Percentiles rank a stretch among this genome's conserved stretches.
Evolutionary conservation across 2,888 invertebrate genomes (phyloP).

Genomic region (Digitonthophagus gazella): DNA sequence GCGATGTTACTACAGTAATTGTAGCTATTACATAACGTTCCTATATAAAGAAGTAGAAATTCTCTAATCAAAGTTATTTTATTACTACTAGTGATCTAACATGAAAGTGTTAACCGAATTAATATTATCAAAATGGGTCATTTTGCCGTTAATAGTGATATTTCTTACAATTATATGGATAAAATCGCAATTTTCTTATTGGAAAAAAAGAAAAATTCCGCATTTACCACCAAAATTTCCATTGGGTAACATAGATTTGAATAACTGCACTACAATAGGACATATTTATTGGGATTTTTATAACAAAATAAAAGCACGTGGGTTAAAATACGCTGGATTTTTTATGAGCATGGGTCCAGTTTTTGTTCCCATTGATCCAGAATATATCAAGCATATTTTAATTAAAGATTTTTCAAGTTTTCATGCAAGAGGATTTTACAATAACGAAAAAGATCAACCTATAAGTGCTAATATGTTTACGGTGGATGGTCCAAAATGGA

Average conservation of each 20-base stretch:
- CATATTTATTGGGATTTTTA: conserved; percentile 14
- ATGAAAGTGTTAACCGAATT: not conserved
- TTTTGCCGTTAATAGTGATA: not conserved
- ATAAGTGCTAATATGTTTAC: conserved; percentile 15
- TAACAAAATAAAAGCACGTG: conserved; percentile 12
- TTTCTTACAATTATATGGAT: not conserved
- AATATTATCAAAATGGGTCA: not conserved
- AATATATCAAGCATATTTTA: conserved; percentile 5
- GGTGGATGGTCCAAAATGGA: conserved; percentile 20
- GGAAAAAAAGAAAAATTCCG: conserved; percentile 21
- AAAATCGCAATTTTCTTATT: conserved; percentile 4
- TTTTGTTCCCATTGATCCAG: conserved; percentile 18
- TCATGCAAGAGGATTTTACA: conserved; percentile 6
- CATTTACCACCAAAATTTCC: conserved; percentile 17
- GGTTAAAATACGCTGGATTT: conserved; percentile 19
- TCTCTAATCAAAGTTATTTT: not conserved
- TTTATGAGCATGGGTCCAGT: conserved; percentile 20
- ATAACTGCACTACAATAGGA: not conserved
- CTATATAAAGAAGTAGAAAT: not conserved
- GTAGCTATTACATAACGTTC: not conserved
- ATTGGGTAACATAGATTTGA: conserved; percentile 20
- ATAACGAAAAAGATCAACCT: conserved; percentile 20
- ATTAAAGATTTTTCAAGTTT: conserved; percentile 22
- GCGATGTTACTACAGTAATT: too few relatives aligned
- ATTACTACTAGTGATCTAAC: not conserved